Conservation (phyloP, 2,888 invertebrate genomes). For the Drosophila antonietae region DNA sequence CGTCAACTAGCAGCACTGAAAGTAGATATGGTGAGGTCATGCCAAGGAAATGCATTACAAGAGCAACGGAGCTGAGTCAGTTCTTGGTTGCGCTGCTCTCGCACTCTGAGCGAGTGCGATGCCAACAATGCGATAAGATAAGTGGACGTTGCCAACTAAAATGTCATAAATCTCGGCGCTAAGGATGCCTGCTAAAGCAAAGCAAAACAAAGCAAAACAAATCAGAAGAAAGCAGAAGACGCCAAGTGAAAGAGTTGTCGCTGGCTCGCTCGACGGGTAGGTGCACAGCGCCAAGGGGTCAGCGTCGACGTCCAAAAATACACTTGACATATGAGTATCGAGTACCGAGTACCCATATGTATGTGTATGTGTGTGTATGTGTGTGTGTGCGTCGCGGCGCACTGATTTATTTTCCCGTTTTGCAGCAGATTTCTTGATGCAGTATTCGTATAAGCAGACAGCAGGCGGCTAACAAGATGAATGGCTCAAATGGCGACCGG, state of each 20-base stretch:
- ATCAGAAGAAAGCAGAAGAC: slow-evolving; percentile 57
- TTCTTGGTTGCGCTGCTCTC: slow-evolving; percentile 20
- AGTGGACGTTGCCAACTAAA: slow-evolving; percentile 84
- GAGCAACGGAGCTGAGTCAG: slow-evolving; percentile 1
- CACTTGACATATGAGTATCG: slow-evolving; percentile 69
- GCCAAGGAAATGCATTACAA: slow-evolving; percentile 63
- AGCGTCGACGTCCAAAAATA: slow-evolving; percentile 66
- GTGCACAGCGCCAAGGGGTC: slow-evolving; percentile 43
- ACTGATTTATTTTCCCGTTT: slow-evolving; percentile 84
- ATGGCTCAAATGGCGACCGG: slow-evolving; percentile 81
- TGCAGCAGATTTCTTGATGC: slow-evolving; percentile 84
- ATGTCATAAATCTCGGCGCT: slow-evolving; percentile 84
- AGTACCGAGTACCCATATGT: slow-evolving; percentile 18
- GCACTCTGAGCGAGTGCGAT: slow-evolving; percentile 62
- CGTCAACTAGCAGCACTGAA: slow-evolving; percentile 26
- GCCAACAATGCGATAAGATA: slow-evolving; percentile 85
- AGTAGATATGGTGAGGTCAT: slow-evolving; percentile 59
- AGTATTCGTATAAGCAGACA: slow-evolving; percentile 66
- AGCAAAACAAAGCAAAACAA: slow-evolving; percentile 59
- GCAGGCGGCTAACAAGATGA: slow-evolving; percentile 79
- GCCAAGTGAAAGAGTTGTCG: slow-evolving; percentile 67
- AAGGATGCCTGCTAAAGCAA: slow-evolving; percentile 81
- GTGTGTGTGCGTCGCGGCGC: slow-evolving; percentile 61
- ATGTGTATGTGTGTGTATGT: slow-evolving; percentile 29
- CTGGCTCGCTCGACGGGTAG: slow-evolving; percentile 60